Percentiles rank a stretch among this genome's conserved stretches.
These are phyloP conservation scores for Pao palembangensis DNA, from an alignment of 2,113 vertebrate genomes.

Conservation along the genomic window DNA sequence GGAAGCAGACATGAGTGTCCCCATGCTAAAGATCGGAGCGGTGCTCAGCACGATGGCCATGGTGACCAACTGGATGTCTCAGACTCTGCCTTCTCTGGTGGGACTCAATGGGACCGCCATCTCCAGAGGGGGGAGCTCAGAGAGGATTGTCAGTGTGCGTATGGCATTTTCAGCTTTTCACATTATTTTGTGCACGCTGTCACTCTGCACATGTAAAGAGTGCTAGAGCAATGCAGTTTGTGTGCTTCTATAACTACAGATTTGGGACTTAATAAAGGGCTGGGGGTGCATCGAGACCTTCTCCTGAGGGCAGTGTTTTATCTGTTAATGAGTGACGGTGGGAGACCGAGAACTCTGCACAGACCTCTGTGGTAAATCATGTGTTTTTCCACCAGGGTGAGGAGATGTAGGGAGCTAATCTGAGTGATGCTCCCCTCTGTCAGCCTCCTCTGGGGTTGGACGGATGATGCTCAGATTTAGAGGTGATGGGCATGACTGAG, in stretches of 20 bases:
- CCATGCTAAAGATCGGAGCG: constrained; percentile 86
- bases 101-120: constrained; percentile 85
- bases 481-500: constrained; percentile 22
- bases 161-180: constrained; percentile 40
- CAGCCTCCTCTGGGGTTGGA: constrained; percentile 49
- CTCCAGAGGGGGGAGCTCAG: constrained; percentile 85
- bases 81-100: constrained; percentile 86
- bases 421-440: constrained; percentile 60
- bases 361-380: constrained; percentile 20
- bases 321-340: neutral
- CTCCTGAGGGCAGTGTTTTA: constrained; percentile 32
- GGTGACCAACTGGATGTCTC: constrained; percentile 93
- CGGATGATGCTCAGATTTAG: constrained; percentile 29
- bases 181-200: neutral
- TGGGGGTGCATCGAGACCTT: constrained; percentile 13
- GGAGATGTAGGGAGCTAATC: constrained; percentile 15
- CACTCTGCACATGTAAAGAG: neutral
- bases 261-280: neutral
- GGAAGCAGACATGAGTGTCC: constrained; percentile 80
- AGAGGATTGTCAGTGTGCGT: constrained; percentile 87
- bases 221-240: neutral
- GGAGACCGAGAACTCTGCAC: neutral
- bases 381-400: constrained; percentile 44
- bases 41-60: constrained; percentile 93
- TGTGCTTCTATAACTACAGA: neutral